Conservation (phyloP, 2,113 vertebrate genomes). For the Platysternon megacephalum region DNA sequence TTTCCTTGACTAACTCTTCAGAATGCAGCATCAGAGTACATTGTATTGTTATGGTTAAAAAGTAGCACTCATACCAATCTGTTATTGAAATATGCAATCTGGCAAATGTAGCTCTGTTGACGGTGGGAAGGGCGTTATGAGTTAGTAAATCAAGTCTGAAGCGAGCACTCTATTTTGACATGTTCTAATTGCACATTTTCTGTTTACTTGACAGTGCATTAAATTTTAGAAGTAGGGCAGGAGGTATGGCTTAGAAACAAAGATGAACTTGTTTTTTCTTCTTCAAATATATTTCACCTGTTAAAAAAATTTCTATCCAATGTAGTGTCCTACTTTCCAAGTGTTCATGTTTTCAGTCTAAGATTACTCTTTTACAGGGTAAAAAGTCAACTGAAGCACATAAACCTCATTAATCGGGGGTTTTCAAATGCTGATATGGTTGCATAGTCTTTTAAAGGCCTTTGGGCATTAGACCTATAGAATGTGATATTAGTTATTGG, state of each 20-base stretch:
- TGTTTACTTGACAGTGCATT: not conserved
- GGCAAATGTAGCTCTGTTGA: not conserved
- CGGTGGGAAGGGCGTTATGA: not conserved
- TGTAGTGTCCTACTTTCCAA: not conserved
- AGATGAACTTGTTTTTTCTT: not conserved
- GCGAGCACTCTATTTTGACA: not conserved
- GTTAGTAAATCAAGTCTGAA: not conserved
- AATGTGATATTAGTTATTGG: constrained; percentile 70
- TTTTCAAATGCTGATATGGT: constrained; percentile 18
- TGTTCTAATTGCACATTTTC: not conserved
- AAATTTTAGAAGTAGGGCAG: not conserved
- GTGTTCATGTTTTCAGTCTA: not conserved
- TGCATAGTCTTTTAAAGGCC: constrained; percentile 60
- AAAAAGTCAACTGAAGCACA: constrained; percentile 6
- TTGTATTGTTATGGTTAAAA: not conserved
- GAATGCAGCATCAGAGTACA: not conserved
- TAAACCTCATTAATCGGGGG: not conserved
- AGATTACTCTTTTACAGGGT: not conserved
- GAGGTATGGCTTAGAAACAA: not conserved
- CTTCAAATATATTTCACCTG: not conserved
- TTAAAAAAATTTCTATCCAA: fast-evolving
- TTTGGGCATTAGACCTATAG: constrained; percentile 63
- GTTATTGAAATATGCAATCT: not conserved
- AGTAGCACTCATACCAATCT: not conserved
- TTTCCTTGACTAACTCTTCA: not conserved